A percentile compares a stretch with the other conserved stretches of the same genome.
These are phyloP conservation scores for Microtus pennsylvanicus DNA, from an alignment of 2,113 vertebrate species.

Conservation along the genomic window DNA sequence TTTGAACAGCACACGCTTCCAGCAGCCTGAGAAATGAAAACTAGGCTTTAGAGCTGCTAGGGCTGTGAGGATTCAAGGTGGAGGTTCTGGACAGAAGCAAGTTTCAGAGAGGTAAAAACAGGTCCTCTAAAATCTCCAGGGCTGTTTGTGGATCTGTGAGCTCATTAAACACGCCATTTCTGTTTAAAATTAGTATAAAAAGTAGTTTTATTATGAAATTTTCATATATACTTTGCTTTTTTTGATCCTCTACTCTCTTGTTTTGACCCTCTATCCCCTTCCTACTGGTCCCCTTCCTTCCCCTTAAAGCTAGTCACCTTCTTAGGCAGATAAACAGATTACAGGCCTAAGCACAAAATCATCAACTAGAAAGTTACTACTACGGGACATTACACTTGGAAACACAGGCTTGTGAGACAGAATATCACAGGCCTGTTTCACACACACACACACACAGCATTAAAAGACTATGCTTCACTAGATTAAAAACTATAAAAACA, in stretches of 20 bases:
- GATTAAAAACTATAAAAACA: too few relatives aligned
- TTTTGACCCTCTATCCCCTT: not conserved
- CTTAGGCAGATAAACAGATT: not conserved
- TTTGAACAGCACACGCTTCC: not conserved
- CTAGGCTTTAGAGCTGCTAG: not conserved
- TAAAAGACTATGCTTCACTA: too few relatives aligned
- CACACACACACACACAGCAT: not conserved
- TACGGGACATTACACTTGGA: not conserved
- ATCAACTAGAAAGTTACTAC: not conserved
- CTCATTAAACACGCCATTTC: not conserved
- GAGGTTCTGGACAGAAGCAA: not conserved
- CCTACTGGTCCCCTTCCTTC: not conserved
- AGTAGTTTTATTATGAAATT: not conserved
- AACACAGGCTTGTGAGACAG: not conserved
- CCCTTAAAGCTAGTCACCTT: not conserved
- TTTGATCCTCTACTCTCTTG: not conserved
- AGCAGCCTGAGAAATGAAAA: conserved; percentile 1
- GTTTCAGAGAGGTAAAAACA: not conserved
- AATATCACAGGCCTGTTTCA: not conserved
- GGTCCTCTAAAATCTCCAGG: not conserved
- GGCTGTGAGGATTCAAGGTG: not conserved
- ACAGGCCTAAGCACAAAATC: conserved; percentile 13
- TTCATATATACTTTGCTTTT: not conserved
- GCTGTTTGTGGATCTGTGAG: conserved; percentile 3
- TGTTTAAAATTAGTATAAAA: not conserved